A percentile compares a stretch with the other conserved stretches of the same genome.
These are phyloP conservation scores for Camelus dromedarius DNA, from an alignment of 2,113 vertebrate genomes.

Conservation along the genomic window DNA sequence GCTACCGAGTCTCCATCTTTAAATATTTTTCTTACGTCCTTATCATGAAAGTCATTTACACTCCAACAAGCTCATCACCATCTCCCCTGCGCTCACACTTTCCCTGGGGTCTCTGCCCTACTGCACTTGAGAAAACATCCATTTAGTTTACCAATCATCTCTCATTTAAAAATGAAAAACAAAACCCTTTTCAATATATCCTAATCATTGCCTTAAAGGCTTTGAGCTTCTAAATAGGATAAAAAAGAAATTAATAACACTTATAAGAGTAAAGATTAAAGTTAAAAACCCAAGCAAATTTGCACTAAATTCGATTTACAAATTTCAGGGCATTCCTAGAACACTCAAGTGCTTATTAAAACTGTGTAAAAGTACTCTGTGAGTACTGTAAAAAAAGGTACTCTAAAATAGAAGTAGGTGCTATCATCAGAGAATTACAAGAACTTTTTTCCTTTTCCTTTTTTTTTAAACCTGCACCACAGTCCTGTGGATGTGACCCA, in stretches of 20 bases:
- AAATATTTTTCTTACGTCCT: not conserved
- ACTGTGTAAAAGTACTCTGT: not conserved
- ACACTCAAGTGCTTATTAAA: not conserved
- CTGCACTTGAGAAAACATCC: not conserved
- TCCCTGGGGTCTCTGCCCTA: not conserved
- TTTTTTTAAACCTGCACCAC: not conserved
- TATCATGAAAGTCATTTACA: not conserved
- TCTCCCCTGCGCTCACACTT: not conserved
- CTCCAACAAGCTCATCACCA: not conserved
- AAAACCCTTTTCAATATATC: not conserved
- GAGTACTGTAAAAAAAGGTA: not conserved
- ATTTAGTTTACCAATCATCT: not conserved
- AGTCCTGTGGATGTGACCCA: not conserved
- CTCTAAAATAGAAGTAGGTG: not conserved
- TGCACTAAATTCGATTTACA: not conserved
- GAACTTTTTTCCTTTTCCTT: not conserved
- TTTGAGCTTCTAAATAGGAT: constrained; percentile 14
- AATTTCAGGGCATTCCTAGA: not conserved
- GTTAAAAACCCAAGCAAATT: not conserved
- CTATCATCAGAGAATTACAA: not conserved
- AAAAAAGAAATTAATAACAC: constrained; percentile 35
- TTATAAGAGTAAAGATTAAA: not conserved
- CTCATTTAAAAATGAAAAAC: not conserved
- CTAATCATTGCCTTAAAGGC: not conserved
- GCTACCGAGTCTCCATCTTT: not conserved